Evolutionary conservation across 53 echinoderm and acorn worm species (phyloP).

Genomic region (Temnopleurus reevesii): DNA sequence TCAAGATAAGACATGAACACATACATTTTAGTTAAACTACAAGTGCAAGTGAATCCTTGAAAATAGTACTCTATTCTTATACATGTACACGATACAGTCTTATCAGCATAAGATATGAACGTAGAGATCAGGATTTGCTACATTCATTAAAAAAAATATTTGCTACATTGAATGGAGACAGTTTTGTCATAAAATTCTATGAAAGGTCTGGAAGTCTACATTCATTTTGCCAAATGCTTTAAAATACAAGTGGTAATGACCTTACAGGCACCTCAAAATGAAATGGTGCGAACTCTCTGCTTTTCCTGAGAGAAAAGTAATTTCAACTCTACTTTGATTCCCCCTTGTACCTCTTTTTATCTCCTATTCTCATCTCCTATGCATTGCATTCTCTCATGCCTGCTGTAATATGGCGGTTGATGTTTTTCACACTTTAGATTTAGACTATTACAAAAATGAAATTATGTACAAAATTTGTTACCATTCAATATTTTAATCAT

Average conservation of each 20-base stretch:
- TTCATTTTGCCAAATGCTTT: neutral
- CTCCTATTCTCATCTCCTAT: neutral
- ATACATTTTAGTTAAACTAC: too few relatives aligned
- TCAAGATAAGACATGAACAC: too few relatives aligned
- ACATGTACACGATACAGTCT: neutral
- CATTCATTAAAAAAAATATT: too few relatives aligned
- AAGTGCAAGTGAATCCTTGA: too few relatives aligned
- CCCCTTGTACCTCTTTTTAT: neutral
- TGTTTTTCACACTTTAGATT: neutral
- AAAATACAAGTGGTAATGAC: too few relatives aligned
- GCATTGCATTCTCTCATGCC: neutral
- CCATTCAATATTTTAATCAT: too few relatives aligned
- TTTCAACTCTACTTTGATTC: neutral
- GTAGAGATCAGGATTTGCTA: neutral
- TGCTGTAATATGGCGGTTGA: neutral
- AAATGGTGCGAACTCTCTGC: neutral
- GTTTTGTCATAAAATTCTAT: too few relatives aligned
- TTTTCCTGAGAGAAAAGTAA: too few relatives aligned
- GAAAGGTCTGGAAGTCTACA: neutral
- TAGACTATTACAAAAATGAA: too few relatives aligned
- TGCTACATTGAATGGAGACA: too few relatives aligned
- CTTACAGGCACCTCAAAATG: neutral
- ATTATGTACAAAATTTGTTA: too few relatives aligned
- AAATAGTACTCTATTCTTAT: too few relatives aligned
- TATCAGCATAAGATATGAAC: constrained; percentile 23